phyloP scores from a whole-genome alignment of 2,797 vertebrate genomes.

The Apogon hyalosoma region DNA sequence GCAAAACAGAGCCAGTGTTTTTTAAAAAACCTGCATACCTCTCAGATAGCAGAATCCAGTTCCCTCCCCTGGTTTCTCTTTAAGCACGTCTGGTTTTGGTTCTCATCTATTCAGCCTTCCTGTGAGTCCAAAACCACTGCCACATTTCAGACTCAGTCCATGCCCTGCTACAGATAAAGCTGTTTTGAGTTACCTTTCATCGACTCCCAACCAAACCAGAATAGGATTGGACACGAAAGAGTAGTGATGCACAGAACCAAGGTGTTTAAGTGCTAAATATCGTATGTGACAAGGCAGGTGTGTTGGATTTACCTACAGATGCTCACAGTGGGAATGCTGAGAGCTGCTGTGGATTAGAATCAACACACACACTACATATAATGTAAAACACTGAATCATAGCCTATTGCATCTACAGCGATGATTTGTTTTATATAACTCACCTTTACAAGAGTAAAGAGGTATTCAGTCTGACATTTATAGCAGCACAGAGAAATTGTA shows the following conservation, averaged over 20 bases:
- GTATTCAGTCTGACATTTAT: neutral
- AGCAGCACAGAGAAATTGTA: neutral
- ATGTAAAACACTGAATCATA: neutral
- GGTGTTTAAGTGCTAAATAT: constrained; percentile 44
- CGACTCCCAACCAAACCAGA: constrained; percentile 36
- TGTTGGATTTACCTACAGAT: constrained; percentile 21
- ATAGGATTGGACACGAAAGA: neutral
- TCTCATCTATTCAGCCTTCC: constrained; percentile 59
- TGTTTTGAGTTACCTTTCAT: constrained; percentile 65
- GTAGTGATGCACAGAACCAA: constrained; percentile 19
- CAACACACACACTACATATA: neutral
- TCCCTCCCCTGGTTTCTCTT: constrained; percentile 39
- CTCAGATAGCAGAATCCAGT: constrained; percentile 41
- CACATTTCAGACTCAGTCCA: constrained; percentile 52
- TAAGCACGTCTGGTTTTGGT: constrained; percentile 66
- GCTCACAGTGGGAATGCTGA: neutral
- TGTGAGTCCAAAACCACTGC: constrained; percentile 57
- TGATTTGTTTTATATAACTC: neutral
- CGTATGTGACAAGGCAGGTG: constrained; percentile 33
- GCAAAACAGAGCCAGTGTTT: constrained; percentile 62
- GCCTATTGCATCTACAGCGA: neutral
- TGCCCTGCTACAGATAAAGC: constrained; percentile 39
- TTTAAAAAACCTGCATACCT: constrained; percentile 35
- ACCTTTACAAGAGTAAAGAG: neutral
- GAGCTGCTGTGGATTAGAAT: constrained; percentile 5